Evolutionary conservation across 1,140 invertebrate species (phyloP).

Genomic region (Luehdorfia chinensis): DNA sequence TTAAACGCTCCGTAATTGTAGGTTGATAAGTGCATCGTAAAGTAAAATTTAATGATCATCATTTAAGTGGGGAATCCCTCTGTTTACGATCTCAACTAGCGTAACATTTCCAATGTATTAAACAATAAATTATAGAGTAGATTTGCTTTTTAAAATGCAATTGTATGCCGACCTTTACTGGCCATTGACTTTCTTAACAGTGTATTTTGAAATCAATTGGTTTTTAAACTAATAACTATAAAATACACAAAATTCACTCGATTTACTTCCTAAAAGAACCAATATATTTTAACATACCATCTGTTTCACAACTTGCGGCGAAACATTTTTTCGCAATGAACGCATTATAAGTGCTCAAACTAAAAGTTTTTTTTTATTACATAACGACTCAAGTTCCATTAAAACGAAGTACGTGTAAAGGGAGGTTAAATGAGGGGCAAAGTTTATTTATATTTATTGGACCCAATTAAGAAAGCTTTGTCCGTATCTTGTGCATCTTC

Average conservation of each 20-base stretch:
- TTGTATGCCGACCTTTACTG: too few relatives aligned
- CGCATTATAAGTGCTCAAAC: neutral
- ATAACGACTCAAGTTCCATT: constrained; percentile 9
- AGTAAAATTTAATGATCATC: constrained; percentile 48
- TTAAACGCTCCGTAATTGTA: constrained; percentile 39
- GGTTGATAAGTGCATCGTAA: constrained; percentile 48
- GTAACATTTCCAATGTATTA: neutral
- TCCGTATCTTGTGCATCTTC: constrained; percentile 43
- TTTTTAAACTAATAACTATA: too few relatives aligned
- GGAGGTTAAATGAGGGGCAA: constrained; percentile 22
- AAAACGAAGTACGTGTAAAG: constrained; percentile 6
- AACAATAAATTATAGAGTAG: constrained; percentile 9
- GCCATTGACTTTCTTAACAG: neutral
- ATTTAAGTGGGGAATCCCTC: constrained; percentile 28
- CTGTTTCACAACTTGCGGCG: neutral
- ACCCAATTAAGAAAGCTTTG: constrained; percentile 49
- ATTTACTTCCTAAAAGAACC: neutral
- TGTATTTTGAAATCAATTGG: too few relatives aligned
- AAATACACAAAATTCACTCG: neutral
- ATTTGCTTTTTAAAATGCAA: too few relatives aligned
- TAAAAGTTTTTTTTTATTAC: constrained; percentile 7
- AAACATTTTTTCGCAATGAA: neutral
- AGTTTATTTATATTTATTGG: constrained; percentile 40
- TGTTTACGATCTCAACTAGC: constrained; percentile 2
- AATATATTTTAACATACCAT: neutral